phyloP scores from a whole-genome alignment of 2,888 invertebrate genomes.

The Dexiosoma caninum region DNA sequence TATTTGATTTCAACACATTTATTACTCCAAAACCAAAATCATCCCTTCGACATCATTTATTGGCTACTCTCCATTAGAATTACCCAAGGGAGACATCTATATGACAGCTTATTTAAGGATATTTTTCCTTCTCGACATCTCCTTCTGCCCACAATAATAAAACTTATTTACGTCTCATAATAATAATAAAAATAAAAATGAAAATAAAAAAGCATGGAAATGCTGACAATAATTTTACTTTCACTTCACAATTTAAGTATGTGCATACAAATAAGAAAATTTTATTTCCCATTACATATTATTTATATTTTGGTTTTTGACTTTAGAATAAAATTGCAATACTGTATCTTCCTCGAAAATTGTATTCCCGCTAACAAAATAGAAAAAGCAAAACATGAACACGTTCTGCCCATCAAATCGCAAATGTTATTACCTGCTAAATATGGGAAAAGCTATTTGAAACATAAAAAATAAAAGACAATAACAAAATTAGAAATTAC shows the following conservation, averaged over 20 bases:
- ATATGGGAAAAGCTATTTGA: not conserved
- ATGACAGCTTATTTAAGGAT: no score
- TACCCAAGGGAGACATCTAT: no score
- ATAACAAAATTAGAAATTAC: not conserved
- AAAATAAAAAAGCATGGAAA: not conserved
- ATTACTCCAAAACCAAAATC: no score
- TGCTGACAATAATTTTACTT: not conserved
- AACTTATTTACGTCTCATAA: not conserved
- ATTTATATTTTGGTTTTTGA: not conserved
- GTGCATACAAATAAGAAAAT: not conserved
- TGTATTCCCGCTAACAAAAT: not conserved
- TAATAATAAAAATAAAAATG: not conserved
- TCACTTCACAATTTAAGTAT: not conserved
- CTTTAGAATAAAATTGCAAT: constrained; percentile 3
- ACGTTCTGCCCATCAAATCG: not conserved
- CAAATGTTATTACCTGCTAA: not conserved
- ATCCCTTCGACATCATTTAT: no score
- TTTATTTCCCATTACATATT: constrained; percentile 4
- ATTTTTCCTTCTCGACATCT: not conserved
- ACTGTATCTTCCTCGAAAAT: not conserved
- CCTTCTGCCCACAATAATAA: not conserved
- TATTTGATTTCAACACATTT: no score
- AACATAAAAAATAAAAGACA: not conserved
- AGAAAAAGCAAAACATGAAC: not conserved
- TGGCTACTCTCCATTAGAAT: no score